Base-by-base conservation (phyloP, 2,888 invertebrate genomes). In the Drosophila tanythrix region DNA sequence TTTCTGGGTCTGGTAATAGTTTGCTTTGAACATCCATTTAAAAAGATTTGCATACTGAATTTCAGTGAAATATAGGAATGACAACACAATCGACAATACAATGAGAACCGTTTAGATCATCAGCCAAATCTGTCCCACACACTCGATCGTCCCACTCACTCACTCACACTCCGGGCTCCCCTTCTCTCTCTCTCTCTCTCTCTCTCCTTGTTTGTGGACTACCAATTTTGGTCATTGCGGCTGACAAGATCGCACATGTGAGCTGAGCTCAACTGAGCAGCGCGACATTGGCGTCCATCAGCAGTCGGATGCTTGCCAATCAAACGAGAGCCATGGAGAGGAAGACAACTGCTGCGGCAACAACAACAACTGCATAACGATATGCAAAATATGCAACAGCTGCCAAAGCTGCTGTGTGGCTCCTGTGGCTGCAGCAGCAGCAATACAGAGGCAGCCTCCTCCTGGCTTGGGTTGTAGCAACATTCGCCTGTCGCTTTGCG, bases 351-450 rank as follows among this genome's bases (percentile, higher is more conserved):
- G 38, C 51, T 21, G 55, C 36, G 15, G 11, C 18, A 53, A 10
- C 56, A 71, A 29, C 60, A 70, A 62, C 81, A 57, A 66, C 77
- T 86, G 89, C 90, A 86, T 90, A 86, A 90, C 89, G 85, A 86
- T 90, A 86, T 86, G 85, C 90, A 86, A 86, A 86, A 86, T 86
- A 90, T 90, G 89, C 90, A 87, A 71, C 79, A 82, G 77, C 87
- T 80, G 89, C 77, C 75, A 82, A 61, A 56, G 38, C 53, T 36
- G 15, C 61, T 59, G 48, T 51, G 46, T 52, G 53, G 70, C 78
- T 71, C 18, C 75, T 81, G 81, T 69, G 64, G 43, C 29, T 29
- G 56, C 43, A 6, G 70, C 35, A 35, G 18, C 59, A n/a, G 38
- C 25, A 25, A 51, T 6, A n/a, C 43, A 18, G 51, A 29, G 50